Evolutionary conservation across 2,888 invertebrate species (phyloP).

Genomic region (Cosmia trapezina): DNA sequence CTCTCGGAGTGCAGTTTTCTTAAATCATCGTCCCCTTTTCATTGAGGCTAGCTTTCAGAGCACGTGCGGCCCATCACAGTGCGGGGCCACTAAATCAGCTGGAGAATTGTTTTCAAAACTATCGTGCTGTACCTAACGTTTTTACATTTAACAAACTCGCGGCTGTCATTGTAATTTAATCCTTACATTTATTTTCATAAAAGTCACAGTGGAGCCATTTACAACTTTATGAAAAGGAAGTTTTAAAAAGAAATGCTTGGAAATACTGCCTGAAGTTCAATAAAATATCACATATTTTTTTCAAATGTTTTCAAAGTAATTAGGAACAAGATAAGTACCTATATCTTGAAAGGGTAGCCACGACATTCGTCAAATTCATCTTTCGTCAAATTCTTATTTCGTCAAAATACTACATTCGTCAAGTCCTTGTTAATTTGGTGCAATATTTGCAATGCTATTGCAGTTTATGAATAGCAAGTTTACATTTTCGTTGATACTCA

Average conservation of each 20-base stretch:
- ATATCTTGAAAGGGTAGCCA: no score
- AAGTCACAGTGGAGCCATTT: no score
- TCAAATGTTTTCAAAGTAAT: no score
- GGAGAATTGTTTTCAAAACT: neutral
- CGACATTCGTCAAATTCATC: no score
- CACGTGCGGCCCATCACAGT: constrained; percentile 46
- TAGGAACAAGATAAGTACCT: no score
- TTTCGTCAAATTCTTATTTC: no score
- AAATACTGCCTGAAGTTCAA: neutral
- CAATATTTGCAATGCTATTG: neutral
- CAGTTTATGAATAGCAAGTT: neutral
- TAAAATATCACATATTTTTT: no score
- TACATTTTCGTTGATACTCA: neutral
- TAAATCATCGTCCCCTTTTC: constrained; percentile 55
- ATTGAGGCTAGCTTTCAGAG: constrained; percentile 55
- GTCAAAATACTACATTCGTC: no score
- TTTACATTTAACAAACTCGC: neutral
- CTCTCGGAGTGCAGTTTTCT: constrained; percentile 51
- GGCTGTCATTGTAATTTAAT: neutral
- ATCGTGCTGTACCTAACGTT: neutral
- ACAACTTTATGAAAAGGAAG: neutral
- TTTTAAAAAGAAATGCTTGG: neutral
- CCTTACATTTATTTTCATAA: neutral
- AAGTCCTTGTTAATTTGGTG: no score
- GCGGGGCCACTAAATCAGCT: constrained; percentile 15